Evolutionary conservation across 2,888 invertebrate genomes (phyloP).

Genomic region (Parnassius glacialis): DNA sequence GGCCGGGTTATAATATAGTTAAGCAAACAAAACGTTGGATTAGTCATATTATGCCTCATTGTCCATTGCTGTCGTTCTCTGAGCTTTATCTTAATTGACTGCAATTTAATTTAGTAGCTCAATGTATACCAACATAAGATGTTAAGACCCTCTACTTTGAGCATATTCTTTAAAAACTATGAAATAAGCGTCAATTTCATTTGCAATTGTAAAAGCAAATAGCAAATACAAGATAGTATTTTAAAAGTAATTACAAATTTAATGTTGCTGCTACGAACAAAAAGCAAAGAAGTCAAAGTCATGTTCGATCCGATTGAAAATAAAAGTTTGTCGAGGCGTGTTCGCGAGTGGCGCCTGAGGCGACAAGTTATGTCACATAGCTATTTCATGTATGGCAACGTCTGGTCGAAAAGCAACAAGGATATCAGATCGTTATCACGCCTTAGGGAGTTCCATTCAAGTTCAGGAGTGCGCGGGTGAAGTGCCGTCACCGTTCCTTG

Average conservation of each 20-base stretch:
- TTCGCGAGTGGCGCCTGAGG: conserved; percentile 64
- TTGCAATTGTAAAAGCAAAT: conserved; percentile 36
- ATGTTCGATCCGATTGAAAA: conserved; percentile 29
- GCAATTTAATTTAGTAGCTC: conserved; percentile 74
- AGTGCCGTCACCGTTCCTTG: conserved; percentile 39
- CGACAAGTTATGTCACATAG: conserved; percentile 69
- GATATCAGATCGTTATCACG: conserved; percentile 71
- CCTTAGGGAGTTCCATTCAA: conserved; percentile 55
- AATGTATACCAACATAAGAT: conserved; percentile 42
- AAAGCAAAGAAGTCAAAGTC: conserved; percentile 29
- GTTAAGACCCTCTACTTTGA: conserved; percentile 29
- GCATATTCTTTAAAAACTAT: conserved; percentile 28
- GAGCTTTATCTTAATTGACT: conserved; percentile 79
- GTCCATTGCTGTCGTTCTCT: conserved; percentile 68
- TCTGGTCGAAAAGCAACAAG: conserved; percentile 69
- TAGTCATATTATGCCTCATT: conserved; percentile 74
- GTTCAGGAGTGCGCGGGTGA: conserved; percentile 39
- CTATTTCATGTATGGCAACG: conserved; percentile 66
- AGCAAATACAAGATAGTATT: conserved; percentile 24
- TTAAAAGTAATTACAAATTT: conserved; percentile 33
- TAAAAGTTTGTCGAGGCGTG: conserved; percentile 44
- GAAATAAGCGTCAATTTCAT: conserved; percentile 36
- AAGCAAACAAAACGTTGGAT: conserved; percentile 71
- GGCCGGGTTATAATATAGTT: conserved; percentile 62
- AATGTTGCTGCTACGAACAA: conserved; percentile 27